phyloP scores from a whole-genome alignment of 2,113 vertebrate genomes.

The Megaceryle torquata region DNA sequence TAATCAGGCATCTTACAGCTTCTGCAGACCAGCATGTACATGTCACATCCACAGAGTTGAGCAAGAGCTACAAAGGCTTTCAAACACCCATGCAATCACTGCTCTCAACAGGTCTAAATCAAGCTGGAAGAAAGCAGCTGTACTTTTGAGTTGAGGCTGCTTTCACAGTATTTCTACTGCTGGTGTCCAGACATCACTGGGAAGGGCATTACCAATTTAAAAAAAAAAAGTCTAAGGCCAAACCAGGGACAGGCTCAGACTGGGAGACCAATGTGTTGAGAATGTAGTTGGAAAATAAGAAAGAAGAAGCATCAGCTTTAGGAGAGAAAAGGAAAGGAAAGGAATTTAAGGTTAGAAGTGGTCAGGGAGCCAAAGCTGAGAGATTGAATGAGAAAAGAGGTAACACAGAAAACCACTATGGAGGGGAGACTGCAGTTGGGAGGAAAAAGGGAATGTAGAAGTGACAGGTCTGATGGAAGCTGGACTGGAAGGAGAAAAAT shows the following conservation, averaged over 20 bases:
- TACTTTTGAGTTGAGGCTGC: not conserved
- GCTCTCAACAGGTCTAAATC: not conserved
- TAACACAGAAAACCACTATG: not conserved
- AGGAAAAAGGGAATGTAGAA: not conserved
- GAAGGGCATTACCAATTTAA: not conserved
- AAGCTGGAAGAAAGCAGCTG: not conserved
- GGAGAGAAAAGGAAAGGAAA: rapidly evolving
- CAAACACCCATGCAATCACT: not conserved
- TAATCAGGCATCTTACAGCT: not conserved
- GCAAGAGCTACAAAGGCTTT: not conserved
- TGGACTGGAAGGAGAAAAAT: not conserved
- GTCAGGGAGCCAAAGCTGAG: not conserved
- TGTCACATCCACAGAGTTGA: not conserved
- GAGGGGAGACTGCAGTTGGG: not conserved
- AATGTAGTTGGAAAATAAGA: not conserved
- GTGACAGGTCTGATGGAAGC: not conserved
- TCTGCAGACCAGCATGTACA: not conserved
- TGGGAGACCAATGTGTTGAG: not conserved
- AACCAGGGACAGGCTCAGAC: not conserved
- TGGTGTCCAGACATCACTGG: not conserved
- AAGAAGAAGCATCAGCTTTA: not conserved
- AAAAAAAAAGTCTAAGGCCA: not conserved
- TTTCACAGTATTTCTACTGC: not conserved
- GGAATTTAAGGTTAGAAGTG: not conserved
- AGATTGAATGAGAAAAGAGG: not conserved